Conservation (phyloP, 2,888 invertebrate genomes). For the Lasioglossum lativentre region DNA sequence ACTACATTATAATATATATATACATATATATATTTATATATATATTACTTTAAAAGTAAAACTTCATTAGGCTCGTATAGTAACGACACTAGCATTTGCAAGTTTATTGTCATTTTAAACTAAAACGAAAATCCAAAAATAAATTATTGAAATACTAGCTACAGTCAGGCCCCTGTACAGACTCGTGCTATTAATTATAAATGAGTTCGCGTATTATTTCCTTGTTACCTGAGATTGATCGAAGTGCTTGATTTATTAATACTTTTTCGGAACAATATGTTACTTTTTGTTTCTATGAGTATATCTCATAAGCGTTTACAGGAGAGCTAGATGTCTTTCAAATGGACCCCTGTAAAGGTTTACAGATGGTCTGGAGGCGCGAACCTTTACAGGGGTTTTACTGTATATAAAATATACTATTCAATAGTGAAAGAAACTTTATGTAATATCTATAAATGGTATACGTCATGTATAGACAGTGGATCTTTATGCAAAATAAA, state of each 20-base stretch:
- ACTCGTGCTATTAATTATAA: not conserved
- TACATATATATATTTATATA: not conserved
- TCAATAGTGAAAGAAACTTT: slow-evolving; percentile 23
- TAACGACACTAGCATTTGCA: slow-evolving; percentile 1
- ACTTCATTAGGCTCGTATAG: slow-evolving; percentile 15
- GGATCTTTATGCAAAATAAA: not conserved
- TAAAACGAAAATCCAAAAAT: slow-evolving; percentile 17
- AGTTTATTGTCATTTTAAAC: slow-evolving; percentile 5
- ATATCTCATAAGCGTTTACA: not conserved
- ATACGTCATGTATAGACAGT: slow-evolving; percentile 12
- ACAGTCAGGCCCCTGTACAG: slow-evolving; percentile 7
- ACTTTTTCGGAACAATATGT: not conserved
- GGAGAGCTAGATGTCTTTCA: not conserved
- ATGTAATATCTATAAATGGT: slow-evolving; percentile 22
- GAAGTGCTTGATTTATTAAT: not conserved
- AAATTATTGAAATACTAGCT: slow-evolving; percentile 39
- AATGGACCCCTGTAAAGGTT: slow-evolving; percentile 5
- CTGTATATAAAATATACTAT: slow-evolving; percentile 29
- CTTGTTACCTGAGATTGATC: not conserved
- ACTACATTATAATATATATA: not conserved
- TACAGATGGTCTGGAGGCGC: not conserved
- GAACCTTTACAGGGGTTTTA: not conserved
- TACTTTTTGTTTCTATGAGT: not conserved
- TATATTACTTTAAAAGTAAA: slow-evolving; percentile 3
- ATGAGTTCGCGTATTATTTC: not conserved